Evolutionary conservation across 2,888 invertebrate species (phyloP).

Genomic region (Tethea ocularis): DNA sequence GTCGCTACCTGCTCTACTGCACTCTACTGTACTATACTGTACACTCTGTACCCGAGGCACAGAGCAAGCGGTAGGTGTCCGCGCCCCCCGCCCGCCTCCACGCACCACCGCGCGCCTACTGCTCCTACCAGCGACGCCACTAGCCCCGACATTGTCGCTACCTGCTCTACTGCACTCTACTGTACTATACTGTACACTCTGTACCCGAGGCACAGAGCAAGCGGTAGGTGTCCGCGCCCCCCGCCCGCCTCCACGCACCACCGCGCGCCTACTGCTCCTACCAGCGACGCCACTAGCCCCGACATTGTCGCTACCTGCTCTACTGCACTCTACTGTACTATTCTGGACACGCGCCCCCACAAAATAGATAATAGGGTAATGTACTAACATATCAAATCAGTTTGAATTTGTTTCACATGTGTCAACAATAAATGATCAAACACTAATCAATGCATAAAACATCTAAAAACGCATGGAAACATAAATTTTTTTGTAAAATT

Average conservation of each 20-base stretch:
- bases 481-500: too few relatives aligned
- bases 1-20: constrained; percentile 81
- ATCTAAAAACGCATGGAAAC: too few relatives aligned
- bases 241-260: too few relatives aligned
- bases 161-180: constrained; percentile 59
- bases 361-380: too few relatives aligned
- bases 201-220: not conserved
- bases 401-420: too few relatives aligned
- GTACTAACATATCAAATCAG: too few relatives aligned
- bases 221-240: too few relatives aligned
- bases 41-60: not conserved
- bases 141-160: constrained; percentile 85
- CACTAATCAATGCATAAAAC: too few relatives aligned
- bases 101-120: constrained; percentile 78
- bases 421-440: too few relatives aligned
- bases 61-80: too few relatives aligned
- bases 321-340: not conserved
- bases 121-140: constrained; percentile 82
- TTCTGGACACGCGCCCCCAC: constrained; percentile 76
- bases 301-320: constrained; percentile 86
- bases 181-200: constrained; percentile 1
- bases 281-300: constrained; percentile 82
- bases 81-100: too few relatives aligned
- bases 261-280: constrained; percentile 83
- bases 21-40: constrained; percentile 4